phyloP scores from a whole-genome alignment of 1,140 invertebrate genomes.

The Ditylenchus dipsaci region DNA sequence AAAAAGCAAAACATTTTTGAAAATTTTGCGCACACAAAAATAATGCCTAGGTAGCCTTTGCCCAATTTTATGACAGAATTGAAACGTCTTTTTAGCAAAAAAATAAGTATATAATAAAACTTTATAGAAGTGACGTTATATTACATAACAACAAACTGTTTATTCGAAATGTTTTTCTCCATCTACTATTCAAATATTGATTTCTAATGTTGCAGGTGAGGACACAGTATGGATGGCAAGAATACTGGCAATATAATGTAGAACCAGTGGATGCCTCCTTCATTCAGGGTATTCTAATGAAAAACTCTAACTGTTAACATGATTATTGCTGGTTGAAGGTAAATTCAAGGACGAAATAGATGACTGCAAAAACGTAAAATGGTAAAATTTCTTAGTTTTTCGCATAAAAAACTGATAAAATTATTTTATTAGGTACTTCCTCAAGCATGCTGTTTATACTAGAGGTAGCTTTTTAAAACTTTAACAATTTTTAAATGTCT shows the following conservation, averaged over 20 bases:
- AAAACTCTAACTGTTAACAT: no score
- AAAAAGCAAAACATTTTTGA: no score
- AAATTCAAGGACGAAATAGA: constrained; percentile 48
- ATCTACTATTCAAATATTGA: not conserved
- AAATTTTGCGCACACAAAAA: no score
- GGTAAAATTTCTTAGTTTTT: constrained; percentile 12
- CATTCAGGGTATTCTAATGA: constrained; percentile 7
- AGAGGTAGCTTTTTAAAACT: constrained; percentile 26
- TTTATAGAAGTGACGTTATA: no score
- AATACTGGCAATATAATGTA: constrained; percentile 54
- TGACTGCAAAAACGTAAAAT: constrained; percentile 51
- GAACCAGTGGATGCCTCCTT: constrained; percentile 41
- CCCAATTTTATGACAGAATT: no score
- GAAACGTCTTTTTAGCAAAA: no score
- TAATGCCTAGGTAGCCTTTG: no score
- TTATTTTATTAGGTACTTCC: constrained; percentile 27
- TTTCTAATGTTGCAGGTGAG: constrained; percentile 19
- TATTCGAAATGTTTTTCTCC: not conserved
- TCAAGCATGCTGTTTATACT: constrained; percentile 53
- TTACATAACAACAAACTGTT: not conserved
- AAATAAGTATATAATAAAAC: no score
- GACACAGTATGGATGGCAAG: constrained; percentile 55
- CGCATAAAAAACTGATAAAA: no score
- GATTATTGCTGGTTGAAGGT: not conserved
- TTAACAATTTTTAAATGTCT: no score